Evolutionary conservation across 2,797 vertebrate species (phyloP).

Genomic region (Otolemur crassicaudatus): DNA sequence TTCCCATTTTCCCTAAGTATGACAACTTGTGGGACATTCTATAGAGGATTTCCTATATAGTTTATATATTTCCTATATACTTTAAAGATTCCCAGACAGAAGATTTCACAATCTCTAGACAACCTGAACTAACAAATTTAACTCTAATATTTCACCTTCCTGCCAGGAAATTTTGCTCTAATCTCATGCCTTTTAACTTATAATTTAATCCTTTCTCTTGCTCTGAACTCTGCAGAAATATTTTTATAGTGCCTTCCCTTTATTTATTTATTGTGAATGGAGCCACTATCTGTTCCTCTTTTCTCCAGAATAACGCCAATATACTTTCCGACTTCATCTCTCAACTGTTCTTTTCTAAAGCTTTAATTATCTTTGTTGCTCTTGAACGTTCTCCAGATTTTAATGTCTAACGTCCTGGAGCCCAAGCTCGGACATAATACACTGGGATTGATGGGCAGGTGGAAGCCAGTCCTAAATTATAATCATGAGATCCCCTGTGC

Average conservation of each 20-base stretch:
- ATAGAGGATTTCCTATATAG: background rate
- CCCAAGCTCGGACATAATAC: background rate
- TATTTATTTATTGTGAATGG: conserved; percentile 18
- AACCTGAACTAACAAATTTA: conserved; percentile 5
- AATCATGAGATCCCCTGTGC: background rate
- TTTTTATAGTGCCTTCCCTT: conserved; percentile 6
- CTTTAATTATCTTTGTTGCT: conserved; percentile 49
- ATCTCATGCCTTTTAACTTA: background rate
- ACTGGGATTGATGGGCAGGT: background rate
- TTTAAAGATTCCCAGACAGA: background rate
- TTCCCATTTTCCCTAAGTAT: no score
- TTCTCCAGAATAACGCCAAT: conserved; percentile 24
- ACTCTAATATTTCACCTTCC: background rate
- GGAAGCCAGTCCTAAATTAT: background rate
- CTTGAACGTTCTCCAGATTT: conserved; percentile 61
- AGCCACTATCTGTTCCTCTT: conserved; percentile 15
- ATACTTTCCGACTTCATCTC: background rate
- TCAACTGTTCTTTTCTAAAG: conserved; percentile 41
- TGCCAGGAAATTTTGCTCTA: background rate
- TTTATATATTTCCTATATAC: background rate
- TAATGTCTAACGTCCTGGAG: background rate
- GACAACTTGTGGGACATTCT: no score
- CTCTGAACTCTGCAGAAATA: conserved; percentile 13
- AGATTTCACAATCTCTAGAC: background rate
- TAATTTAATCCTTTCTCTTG: background rate